Conservation (phyloP, 1,140 invertebrate species). For the Ceratoteleas bidentatus region DNA sequence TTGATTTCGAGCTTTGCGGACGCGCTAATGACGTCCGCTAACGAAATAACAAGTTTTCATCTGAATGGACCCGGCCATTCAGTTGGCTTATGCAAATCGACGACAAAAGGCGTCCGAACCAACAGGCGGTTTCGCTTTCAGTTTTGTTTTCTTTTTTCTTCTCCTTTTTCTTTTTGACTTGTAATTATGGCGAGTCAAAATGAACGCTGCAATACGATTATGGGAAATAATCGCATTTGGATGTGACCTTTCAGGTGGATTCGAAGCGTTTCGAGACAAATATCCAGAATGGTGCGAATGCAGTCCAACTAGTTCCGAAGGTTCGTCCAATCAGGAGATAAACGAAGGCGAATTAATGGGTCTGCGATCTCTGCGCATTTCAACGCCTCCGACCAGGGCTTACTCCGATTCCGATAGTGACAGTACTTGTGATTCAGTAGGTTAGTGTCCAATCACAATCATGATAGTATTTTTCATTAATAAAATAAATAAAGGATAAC, state of each 20-base stretch:
- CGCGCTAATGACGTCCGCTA: neutral
- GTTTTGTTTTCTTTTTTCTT: no score
- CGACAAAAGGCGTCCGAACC: neutral
- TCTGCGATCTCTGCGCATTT: slow-evolving; percentile 88
- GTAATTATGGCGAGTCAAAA: neutral
- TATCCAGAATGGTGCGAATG: slow-evolving; percentile 95
- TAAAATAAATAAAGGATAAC: no score
- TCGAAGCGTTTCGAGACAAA: slow-evolving; percentile 88
- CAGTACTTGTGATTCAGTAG: slow-evolving; percentile 84
- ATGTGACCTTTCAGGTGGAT: slow-evolving; percentile 87
- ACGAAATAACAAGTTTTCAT: slow-evolving; percentile 13
- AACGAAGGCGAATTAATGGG: slow-evolving; percentile 83
- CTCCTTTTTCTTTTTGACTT: no score
- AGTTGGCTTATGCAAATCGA: slow-evolving; percentile 10
- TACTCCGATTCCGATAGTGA: slow-evolving; percentile 85
- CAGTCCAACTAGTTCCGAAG: slow-evolving; percentile 74
- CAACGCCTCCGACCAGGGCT: slow-evolving; percentile 82
- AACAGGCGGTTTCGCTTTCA: no score
- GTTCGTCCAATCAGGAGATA: slow-evolving; percentile 74
- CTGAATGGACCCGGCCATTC: neutral
- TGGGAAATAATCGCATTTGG: neutral
- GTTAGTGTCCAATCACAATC: slow-evolving; percentile 61
- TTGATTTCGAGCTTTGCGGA: slow-evolving; percentile 3
- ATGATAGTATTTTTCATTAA: no score
- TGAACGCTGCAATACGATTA: neutral